A percentile compares a stretch with the other conserved stretches of the same genome.
Evolutionary conservation across 2,888 invertebrate genomes (phyloP).

Genomic region (Parelbella ahira): DNA sequence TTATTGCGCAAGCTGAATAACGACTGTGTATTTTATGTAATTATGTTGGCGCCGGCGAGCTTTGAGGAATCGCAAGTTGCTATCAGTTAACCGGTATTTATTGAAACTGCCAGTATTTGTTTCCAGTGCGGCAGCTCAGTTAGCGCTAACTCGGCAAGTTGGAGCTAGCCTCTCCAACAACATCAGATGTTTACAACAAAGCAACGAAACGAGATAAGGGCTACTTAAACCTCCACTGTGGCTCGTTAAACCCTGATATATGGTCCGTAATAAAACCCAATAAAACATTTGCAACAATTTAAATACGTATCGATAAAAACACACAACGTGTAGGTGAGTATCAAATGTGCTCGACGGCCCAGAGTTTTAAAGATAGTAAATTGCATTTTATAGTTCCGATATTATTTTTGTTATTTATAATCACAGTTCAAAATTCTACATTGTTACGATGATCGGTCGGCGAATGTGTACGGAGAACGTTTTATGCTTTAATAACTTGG

Average conservation of each 20-base stretch:
- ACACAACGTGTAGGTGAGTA: constrained; percentile 63
- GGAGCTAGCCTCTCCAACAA: constrained; percentile 36
- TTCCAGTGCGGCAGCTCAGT: constrained; percentile 13
- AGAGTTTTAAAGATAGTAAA: constrained; percentile 67
- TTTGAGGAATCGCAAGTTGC: constrained; percentile 16
- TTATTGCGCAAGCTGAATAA: constrained; percentile 5
- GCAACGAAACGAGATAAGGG: constrained; percentile 67
- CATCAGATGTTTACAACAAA: constrained; percentile 56
- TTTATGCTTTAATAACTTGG: neutral
- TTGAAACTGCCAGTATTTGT: constrained; percentile 18
- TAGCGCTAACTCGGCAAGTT: constrained; percentile 17
- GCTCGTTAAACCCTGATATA: constrained; percentile 75
- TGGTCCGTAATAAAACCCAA: constrained; percentile 73
- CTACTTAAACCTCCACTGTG: constrained; percentile 61
- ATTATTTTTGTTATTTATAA: constrained; percentile 58
- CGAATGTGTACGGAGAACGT: neutral
- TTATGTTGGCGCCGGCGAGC: constrained; percentile 13
- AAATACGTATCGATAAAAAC: constrained; percentile 72
- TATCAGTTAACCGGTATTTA: constrained; percentile 21
- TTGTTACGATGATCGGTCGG: constrained; percentile 8
- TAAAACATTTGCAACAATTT: constrained; percentile 78
- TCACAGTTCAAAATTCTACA: constrained; percentile 47
- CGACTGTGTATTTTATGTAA: constrained; percentile 14
- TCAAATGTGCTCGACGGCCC: constrained; percentile 58
- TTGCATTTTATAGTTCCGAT: constrained; percentile 57